Base-by-base conservation (phyloP, 2,797 vertebrate genomes). In the Sebastes itinus region DNA sequence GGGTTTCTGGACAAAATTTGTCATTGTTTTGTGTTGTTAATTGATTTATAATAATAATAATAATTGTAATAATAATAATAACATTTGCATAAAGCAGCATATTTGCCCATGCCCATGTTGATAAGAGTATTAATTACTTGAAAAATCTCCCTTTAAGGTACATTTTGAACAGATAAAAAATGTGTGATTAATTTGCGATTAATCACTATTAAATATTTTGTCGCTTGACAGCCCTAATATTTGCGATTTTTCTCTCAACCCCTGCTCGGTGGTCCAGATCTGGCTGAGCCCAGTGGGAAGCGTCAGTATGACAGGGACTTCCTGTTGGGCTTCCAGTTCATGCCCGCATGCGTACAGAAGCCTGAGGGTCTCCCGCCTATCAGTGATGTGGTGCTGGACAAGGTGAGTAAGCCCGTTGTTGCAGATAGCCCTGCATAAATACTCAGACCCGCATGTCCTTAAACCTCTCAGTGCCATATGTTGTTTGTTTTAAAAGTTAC, bases 381-480 rank as follows among this genome's bases (percentile, higher is more conserved):
- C 93, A 99, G 96, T 0, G 99, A 99, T 2, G 99, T 99, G 78
- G 99, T 99, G 78, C 94, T 99, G 85, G 99, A 99, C 91, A 99
- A 99, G 97, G 99, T 99, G 35, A 86, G 89, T 49, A 3, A 9
- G 4, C 18, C 22, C 6, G n/a, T 23, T 30, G n/a, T 6, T 25
- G 35, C 75, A 46, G 18, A 74, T 4, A 60, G 4, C 1, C 20
- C 55, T 54, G 11, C 52, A 42, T 20, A 14, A 27, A 22, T 23
- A 13, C 28, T 60, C 25, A 7, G 16, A 25, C 25, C 9, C 3
- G 12, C 32, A 23, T 35, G 13, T 63, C 22, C 10, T 52, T 54
- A n/a, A 61, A 56, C 6, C 9, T 32, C 22, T 2, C 20, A 64
- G 10, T 55, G n/a, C 3, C 28, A 52, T 42, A 28, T 70, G 23